A percentile compares a stretch with the other conserved stretches of the same genome.
These are phyloP conservation scores for Matsumurasca onukii DNA, from an alignment of 1,140 invertebrate species.

Conservation along the genomic window DNA sequence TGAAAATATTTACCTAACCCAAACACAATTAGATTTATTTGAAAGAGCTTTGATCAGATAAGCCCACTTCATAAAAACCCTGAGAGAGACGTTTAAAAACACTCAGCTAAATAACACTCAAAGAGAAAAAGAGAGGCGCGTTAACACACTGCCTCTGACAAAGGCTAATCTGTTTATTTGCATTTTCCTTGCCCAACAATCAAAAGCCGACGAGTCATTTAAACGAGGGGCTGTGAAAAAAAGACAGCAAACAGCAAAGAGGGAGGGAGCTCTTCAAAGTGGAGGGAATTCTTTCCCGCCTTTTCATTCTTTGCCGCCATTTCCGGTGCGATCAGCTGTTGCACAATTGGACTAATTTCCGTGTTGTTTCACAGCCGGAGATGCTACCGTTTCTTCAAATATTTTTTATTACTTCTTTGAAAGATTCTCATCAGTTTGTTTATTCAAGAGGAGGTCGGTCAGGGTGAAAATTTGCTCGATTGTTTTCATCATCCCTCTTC, in stretches of 20 bases:
- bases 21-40: no score
- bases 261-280: constrained; percentile 1
- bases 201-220: constrained; percentile 24
- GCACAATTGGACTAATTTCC: constrained; percentile 11
- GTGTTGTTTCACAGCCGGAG: constrained; percentile 6
- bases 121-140: not conserved
- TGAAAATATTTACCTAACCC: no score
- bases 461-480: constrained; percentile 12
- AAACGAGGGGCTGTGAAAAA: constrained; percentile 10
- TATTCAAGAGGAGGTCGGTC: not conserved
- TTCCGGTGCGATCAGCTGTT: constrained; percentile 23
- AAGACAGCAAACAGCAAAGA: constrained; percentile 15
- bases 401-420: constrained; percentile 25
- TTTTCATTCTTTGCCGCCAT: no score
- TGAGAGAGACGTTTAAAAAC: constrained; percentile 13
- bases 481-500: constrained; percentile 10
- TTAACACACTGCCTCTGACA: constrained; percentile 8
- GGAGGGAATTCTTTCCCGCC: constrained; percentile 19
- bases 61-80: constrained; percentile 6
- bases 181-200: constrained; percentile 23
- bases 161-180: constrained; percentile 27
- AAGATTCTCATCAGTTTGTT: not conserved
- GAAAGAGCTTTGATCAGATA: no score
- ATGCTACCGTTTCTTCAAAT: not conserved
- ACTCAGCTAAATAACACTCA: constrained; percentile 10